Evolutionary conservation across 2,113 vertebrate species (phyloP).

Genomic region (Notarius lentiginosus): DNA sequence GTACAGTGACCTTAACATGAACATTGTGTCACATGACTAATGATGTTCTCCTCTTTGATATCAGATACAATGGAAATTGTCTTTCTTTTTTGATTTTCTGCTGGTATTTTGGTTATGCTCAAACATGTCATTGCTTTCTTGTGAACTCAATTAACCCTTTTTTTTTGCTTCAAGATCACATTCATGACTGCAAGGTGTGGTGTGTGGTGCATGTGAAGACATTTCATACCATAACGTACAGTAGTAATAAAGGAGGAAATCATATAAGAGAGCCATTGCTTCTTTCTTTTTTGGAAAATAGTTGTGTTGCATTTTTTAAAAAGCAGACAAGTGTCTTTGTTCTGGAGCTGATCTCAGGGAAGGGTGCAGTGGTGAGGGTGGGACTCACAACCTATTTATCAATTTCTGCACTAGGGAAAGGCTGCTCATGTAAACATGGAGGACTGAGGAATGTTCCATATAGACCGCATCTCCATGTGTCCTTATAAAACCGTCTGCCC

Average conservation of each 20-base stretch:
- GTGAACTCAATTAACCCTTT: conserved; percentile 39
- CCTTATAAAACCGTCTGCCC: conserved; percentile 42
- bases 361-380: background rate
- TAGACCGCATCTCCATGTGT: conserved; percentile 39
- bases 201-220: background rate
- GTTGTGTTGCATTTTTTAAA: background rate
- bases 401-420: conserved; percentile 29
- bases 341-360: conserved; percentile 6
- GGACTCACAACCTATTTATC: conserved; percentile 25
- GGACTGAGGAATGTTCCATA: conserved; percentile 25
- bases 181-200: background rate
- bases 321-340: conserved; percentile 28
- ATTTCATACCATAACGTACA: background rate
- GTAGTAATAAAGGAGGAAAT: background rate
- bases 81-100: conserved; percentile 18
- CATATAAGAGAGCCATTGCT: background rate
- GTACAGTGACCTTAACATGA: conserved; percentile 39
- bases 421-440: conserved; percentile 11
- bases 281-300: background rate
- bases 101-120: conserved; percentile 27
- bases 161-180: conserved; percentile 24
- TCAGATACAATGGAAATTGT: conserved; percentile 16
- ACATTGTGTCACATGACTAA: conserved; percentile 35
- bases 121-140: conserved; percentile 26
- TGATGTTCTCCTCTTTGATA: conserved; percentile 37